These are phyloP conservation scores for Cecidostiba fungosa DNA, from an alignment of 2,888 invertebrate species.

Conservation along the genomic window DNA sequence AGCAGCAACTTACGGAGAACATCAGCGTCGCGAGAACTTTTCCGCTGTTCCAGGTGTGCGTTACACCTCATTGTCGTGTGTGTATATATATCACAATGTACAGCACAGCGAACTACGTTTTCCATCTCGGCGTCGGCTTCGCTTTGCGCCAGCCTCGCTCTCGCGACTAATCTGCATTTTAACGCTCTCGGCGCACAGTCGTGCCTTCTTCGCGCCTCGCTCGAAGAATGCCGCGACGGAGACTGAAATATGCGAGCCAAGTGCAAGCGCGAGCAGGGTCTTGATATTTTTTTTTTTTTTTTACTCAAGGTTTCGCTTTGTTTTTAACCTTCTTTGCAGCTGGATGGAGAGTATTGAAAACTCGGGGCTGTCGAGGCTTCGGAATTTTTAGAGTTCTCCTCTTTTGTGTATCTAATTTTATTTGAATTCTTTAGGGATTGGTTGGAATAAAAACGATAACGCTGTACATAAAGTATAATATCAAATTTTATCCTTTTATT, in stretches of 20 bases:
- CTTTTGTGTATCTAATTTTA: no score
- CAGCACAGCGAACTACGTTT: background rate
- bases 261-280: background rate
- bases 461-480: no score
- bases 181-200: constrained; percentile 63
- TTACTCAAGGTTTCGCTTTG: background rate
- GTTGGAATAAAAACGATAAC: no score
- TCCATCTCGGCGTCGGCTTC: constrained; percentile 59
- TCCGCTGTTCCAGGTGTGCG: constrained; percentile 4
- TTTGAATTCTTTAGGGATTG: no score
- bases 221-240: constrained; percentile 13
- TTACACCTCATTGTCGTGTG: constrained; percentile 14
- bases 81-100: background rate
- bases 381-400: no score
- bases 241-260: background rate
- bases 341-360: background rate
- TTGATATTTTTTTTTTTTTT: background rate
- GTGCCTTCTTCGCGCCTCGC: background rate
- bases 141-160: constrained; percentile 65
- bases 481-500: no score
- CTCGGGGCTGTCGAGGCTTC: background rate
- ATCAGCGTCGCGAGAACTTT: background rate
- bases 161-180: constrained; percentile 75
- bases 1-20: background rate
- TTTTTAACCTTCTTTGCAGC: background rate